Conservation (phyloP, 2,113 vertebrate species). For the Notarius lentiginosus region DNA sequence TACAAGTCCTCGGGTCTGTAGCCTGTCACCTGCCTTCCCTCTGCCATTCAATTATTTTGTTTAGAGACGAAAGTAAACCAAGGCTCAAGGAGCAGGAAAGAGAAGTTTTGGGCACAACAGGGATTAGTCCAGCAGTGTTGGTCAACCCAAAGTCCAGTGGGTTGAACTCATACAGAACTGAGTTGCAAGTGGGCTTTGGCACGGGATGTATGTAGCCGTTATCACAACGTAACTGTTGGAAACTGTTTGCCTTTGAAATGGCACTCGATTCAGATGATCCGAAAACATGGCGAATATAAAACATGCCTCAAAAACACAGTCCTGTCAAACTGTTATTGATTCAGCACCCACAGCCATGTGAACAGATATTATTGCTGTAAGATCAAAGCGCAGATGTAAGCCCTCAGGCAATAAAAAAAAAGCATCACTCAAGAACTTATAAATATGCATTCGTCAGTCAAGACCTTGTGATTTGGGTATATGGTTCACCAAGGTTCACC, state of each 20-base stretch:
- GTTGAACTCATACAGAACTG: not conserved
- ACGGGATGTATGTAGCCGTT: not conserved
- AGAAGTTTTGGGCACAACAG: constrained; percentile 33
- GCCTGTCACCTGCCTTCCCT: constrained; percentile 56
- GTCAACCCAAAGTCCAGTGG: too few relatives aligned
- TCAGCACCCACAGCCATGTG: constrained; percentile 27
- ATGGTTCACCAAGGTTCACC: not conserved
- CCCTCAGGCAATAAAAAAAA: constrained; percentile 15
- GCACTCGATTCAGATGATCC: not conserved
- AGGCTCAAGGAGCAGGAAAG: constrained; percentile 30
- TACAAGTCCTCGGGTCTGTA: constrained; percentile 63
- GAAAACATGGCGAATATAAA: constrained; percentile 8
- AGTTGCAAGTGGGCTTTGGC: not conserved
- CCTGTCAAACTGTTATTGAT: constrained; percentile 30
- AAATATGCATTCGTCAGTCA: constrained; percentile 37
- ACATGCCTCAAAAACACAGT: not conserved
- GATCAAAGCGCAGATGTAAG: constrained; percentile 43
- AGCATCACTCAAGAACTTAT: constrained; percentile 23
- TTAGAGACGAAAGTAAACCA: constrained; percentile 37
- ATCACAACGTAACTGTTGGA: not conserved
- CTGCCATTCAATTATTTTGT: constrained; percentile 56
- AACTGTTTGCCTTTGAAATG: constrained; percentile 1
- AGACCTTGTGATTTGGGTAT: not conserved
- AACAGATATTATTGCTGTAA: constrained; percentile 35
- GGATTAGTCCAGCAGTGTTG: constrained; percentile 33